A percentile compares a stretch with the other conserved stretches of the same genome.
These are phyloP conservation scores for Gymnodraco acuticeps DNA, from an alignment of 2,797 vertebrate species.

Conservation along the genomic window DNA sequence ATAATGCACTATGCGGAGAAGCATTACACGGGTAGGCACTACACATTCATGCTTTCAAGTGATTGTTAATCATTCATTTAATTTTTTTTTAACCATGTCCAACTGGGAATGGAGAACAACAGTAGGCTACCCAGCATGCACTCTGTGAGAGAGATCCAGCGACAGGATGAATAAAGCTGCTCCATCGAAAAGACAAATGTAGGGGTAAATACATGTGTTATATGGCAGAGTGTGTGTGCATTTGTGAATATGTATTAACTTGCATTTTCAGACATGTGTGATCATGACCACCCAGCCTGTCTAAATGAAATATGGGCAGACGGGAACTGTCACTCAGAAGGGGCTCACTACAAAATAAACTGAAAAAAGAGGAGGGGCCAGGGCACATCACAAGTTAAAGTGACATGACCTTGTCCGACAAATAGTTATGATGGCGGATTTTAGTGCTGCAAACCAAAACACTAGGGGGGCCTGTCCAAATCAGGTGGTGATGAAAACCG, in stretches of 20 bases:
- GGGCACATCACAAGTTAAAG: constrained; percentile 52
- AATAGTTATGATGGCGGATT: constrained; percentile 73
- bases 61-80: constrained; percentile 78
- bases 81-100: constrained; percentile 54
- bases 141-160: constrained; percentile 24
- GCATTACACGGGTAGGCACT: constrained; percentile 56
- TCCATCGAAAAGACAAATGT: constrained; percentile 28
- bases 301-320: constrained; percentile 37
- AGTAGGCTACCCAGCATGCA: constrained; percentile 22
- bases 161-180: constrained; percentile 21
- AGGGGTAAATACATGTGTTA: background rate
- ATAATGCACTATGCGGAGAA: constrained; percentile 65
- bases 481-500: constrained; percentile 78
- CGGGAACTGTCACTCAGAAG: constrained; percentile 60
- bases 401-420: constrained; percentile 76
- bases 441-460: constrained; percentile 59
- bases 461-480: constrained; percentile 52
- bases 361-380: constrained; percentile 40
- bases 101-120: constrained; percentile 59
- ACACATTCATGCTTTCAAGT: constrained; percentile 72
- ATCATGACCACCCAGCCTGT: constrained; percentile 63
- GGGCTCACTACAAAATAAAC: constrained; percentile 46
- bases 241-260: background rate
- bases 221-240: background rate
- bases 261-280: constrained; percentile 19